Evolutionary conservation across 2,797 vertebrate genomes (phyloP).

Genomic region (Melanotaenia maccullochi): DNA sequence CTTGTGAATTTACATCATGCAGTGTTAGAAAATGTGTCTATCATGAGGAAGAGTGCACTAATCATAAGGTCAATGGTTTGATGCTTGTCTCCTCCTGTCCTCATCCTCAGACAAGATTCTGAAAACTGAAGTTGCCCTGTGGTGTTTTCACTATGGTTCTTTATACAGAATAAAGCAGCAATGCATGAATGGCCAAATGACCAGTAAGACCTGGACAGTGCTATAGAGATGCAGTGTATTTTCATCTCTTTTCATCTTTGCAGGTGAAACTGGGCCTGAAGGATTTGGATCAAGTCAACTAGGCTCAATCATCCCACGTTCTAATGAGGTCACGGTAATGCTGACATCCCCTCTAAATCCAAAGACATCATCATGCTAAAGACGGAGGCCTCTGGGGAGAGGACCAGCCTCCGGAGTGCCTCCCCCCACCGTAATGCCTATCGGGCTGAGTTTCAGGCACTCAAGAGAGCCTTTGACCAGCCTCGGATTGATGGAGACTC

Average conservation of each 20-base stretch:
- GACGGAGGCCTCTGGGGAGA: conserved; percentile 95
- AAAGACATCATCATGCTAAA: conserved; percentile 95
- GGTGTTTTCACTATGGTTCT: conserved; percentile 2
- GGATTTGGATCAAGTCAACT: conserved; percentile 50
- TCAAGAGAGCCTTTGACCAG: conserved; percentile 98
- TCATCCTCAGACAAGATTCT: background rate
- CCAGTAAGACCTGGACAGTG: background rate
- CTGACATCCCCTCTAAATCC: conserved; percentile 82
- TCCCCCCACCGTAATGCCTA: conserved; percentile 99
- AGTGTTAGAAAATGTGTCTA: conserved; percentile 1
- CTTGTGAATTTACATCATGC: background rate
- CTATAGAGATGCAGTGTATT: background rate
- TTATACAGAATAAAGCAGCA: background rate
- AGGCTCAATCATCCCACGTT: conserved; percentile 46
- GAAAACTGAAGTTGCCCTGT: background rate
- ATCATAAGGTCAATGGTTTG: background rate
- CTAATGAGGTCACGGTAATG: conserved; percentile 83
- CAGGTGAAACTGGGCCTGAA: conserved; percentile 66
- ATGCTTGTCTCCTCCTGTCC: background rate
- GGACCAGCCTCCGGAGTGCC: conserved; percentile 95
- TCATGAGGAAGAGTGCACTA: conserved; percentile 4
- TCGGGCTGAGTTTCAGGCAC: conserved; percentile 96
- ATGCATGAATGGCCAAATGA: background rate
- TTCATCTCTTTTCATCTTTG: conserved; percentile 37
- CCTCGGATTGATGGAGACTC: conserved; percentile 89